Base-by-base conservation (phyloP, 2,113 vertebrate species). In the Dicentrarchus labrax region DNA sequence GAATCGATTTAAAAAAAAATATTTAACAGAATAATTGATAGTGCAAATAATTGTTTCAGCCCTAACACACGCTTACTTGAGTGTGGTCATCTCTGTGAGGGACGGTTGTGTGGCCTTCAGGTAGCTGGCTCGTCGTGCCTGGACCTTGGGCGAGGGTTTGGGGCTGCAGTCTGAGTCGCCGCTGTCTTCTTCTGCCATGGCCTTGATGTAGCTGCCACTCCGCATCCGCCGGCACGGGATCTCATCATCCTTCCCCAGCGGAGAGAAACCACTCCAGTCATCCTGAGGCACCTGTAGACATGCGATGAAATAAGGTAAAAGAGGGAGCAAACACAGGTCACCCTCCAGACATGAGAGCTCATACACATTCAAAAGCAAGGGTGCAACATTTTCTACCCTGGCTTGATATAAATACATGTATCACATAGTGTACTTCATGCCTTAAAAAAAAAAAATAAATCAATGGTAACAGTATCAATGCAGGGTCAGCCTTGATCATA, bases 81-180 rank as follows among this genome's bases (percentile, higher is more conserved):
- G 97, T 0, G 97, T 96, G 70, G 97, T 98, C 95, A 97, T 97
- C 93, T 99, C 98, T 12, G 98, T 97, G 88, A 99, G 95, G 2
- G 98, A 99, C 56, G 98, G 98, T 91, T 99, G 98, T 5, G 98
- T 99, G 94, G 98, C 98, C 93, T 98, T 98, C 95, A 99, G 96
- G 96, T 99, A 99, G 94, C 98, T 99, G 90, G 99, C 97, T 83
- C 98, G 96, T 80, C 98, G 95, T 3, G 98, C 97, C 84, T 98
- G 97, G 38, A 96, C 98, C 94, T 98, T 98, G 0, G 97, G 97
- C 12, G 97, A 98, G 53, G 97, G 97, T 87, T 97, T 97, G 43
- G 97, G 97, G 92, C 97, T 98, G 91, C 95, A 95, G 92, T 97
- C 97, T 0, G 97, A 98, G 88, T 99, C 98, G 36, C 97, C 98